Evolutionary conservation across 2,113 vertebrate species (phyloP), one percentile per base, ranked within the genome.

Genomic region (Sterrhoptilus dennistouni): DNA sequence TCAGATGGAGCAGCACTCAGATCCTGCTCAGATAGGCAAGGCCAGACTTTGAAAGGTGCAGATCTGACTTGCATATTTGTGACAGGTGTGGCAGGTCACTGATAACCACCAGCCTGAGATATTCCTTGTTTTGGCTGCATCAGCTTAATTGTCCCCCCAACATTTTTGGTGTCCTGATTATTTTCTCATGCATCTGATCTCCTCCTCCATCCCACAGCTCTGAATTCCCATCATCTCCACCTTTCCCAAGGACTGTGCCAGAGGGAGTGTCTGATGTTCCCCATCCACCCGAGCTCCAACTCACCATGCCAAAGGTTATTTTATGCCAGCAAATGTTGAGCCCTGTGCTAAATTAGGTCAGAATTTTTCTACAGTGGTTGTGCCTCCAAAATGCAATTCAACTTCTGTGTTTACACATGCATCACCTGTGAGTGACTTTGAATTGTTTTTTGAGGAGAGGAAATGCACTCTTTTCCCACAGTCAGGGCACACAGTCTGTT

Each of bases 381-480:
- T 61, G 38, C 52, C 50, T 94, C 65, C 80, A 78, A 59, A 89
- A 50, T 19, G 35, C 0, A 2, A 24, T 8, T 12, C 5, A 3
- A 1, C 21, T 68, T 54, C 72, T 68, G 1, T 59, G 35, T 89
- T 94, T 54, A n/a, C 75, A 78, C 38, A 6, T 7, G 20, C 42
- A 25, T 87, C 66, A 42, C 68, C 66, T 85, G 49, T 6, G 6
- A 71, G 53, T 60, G 75, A 28, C 50, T 61, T 45, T 6, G 47
- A 27, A 11, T 56, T 70, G 40, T 89, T 92, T 81, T 29, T 50
- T 49, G 81, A 90, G 72, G 69, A 83, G 79, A 40, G 81, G 44
- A 94, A 85, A 70, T 74, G 59, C 64, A 44, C 68, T 29, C 35
- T 71, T 95, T 95, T 96, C 92, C 88, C 87, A 96, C 87, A 90